Base-by-base conservation (phyloP, 2,797 vertebrate species). In the Arrhamphus sclerolepis region DNA sequence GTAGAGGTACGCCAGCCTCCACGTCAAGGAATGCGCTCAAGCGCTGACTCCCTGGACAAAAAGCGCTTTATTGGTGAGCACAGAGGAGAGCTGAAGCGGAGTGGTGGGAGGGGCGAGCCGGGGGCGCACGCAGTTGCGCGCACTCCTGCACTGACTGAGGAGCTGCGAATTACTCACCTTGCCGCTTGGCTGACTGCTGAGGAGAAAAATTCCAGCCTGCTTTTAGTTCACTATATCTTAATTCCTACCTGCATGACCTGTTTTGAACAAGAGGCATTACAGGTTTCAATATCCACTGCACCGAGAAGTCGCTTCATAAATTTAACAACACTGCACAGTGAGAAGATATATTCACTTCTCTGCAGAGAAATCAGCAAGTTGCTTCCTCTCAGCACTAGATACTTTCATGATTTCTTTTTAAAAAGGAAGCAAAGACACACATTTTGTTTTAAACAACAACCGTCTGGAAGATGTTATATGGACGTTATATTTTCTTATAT, bases 1-100 rank as follows among this genome's bases (percentile, higher is more conserved):
- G 67, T 75, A 76, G 84, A 83, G 63, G 55, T 56, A 66, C 76
- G 48, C 54, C 64, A 68, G 73, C 71, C 77, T 89, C 84, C 84
- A 81, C 68, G 84, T 83, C 74, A 71, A 85, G 87, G 85, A 90
- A 89, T 88, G 84, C 80, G 85, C 84, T 83, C 73, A 50, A 84
- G 83, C 76, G 77, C 78, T 7, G 78, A 77, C 70, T 83, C 78
- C 68, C 53, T 38, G 77, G 72, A 85, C 82, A 81, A 85, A 89
- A 87, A 87, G 84, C 80, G 84, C 86, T 89, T 89, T 88, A 89
- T 89, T 77, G 83, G 81, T 60, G 83, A 72, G 75, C 70, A 55
- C 70, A 72, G 80, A 64, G 67, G 66, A 82, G 80, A 82, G 83
- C 66, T 71, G 40, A 56, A 77, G 80, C 60, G 51, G 54, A 70